A percentile compares a stretch with the other conserved stretches of the same genome.
phyloP scores from a whole-genome alignment of 2,113 vertebrate species.

The Carassius carassius region DNA sequence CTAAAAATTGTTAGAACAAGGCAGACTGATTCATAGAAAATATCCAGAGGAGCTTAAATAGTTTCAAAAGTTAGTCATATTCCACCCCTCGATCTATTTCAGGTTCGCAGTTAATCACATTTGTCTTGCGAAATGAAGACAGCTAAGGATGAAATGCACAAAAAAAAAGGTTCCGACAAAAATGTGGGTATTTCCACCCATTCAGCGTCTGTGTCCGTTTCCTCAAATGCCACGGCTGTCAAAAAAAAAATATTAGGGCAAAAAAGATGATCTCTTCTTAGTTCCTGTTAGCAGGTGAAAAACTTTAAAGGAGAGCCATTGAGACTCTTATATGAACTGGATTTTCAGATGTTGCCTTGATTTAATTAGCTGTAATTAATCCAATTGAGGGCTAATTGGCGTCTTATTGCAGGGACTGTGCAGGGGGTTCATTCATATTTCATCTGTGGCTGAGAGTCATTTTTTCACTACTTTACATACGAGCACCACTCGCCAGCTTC shows the following conservation, averaged over 20 bases:
- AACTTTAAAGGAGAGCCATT: neutral
- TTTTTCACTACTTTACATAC: constrained; percentile 41
- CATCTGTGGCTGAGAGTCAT: constrained; percentile 58
- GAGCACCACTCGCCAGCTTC: constrained; percentile 66
- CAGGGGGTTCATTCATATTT: constrained; percentile 72
- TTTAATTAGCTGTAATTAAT: constrained; percentile 65
- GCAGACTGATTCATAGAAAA: constrained; percentile 8
- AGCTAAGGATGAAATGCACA: constrained; percentile 12
- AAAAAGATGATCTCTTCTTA: neutral
- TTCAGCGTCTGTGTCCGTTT: constrained; percentile 24
- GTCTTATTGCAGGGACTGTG: constrained; percentile 48
- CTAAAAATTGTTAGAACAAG: constrained; percentile 8
- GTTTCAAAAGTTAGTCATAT: constrained; percentile 26
- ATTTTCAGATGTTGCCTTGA: neutral
- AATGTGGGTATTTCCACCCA: constrained; percentile 40
- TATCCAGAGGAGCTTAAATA: constrained; percentile 2
- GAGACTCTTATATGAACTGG: neutral
- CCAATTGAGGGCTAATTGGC: constrained; percentile 56
- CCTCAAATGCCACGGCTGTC: constrained; percentile 33
- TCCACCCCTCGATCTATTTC: constrained; percentile 14
- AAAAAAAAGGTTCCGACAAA: constrained; percentile 29
- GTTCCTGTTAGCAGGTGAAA: constrained; percentile 28
- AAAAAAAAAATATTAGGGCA: constrained; percentile 1
- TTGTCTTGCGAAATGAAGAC: constrained; percentile 31
- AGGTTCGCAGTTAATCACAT: constrained; percentile 7